A percentile compares a stretch with the other conserved stretches of the same genome.
phyloP scores from a whole-genome alignment of 2,888 invertebrate species.

The Cephalotes varians region DNA sequence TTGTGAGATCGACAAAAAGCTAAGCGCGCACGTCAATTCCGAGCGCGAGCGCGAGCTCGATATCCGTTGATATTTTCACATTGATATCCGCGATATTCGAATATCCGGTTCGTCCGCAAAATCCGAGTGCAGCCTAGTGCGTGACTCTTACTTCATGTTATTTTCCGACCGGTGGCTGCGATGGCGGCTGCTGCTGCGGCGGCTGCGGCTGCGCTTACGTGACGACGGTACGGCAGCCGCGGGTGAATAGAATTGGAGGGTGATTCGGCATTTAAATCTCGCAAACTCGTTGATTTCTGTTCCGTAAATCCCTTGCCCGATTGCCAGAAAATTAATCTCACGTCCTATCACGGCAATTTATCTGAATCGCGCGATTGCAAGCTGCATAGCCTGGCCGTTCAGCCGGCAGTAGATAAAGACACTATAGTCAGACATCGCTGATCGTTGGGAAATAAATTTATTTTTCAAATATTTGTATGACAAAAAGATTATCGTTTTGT shows the following conservation, averaged over 20 bases:
- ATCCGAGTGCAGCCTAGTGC: conserved; percentile 59
- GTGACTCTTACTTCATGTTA: conserved; percentile 59
- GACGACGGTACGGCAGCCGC: conserved; percentile 21
- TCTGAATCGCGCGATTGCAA: not conserved
- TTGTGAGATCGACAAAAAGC: not conserved
- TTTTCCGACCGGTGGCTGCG: conserved; percentile 59
- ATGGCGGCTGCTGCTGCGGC: conserved; percentile 67
- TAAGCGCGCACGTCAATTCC: not conserved
- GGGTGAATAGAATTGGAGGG: conserved; percentile 29
- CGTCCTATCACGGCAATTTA: not conserved
- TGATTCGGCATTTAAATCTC: conserved; percentile 21
- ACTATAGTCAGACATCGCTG: not conserved
- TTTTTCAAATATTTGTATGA: not conserved
- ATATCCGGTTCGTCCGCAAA: conserved; percentile 26
- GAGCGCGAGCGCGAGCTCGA: not conserved
- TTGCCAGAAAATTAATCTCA: not conserved
- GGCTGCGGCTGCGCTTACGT: conserved; percentile 69
- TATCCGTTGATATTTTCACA: conserved; percentile 7
- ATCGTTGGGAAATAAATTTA: not conserved
- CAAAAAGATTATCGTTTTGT: not conserved
- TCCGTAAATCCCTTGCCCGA: not conserved
- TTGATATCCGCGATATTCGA: not conserved
- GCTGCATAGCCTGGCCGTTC: too few relatives aligned
- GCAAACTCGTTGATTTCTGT: not conserved
- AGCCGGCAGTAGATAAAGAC: not conserved